Percentiles rank a stretch among this genome's conserved stretches.
Conservation (phyloP, 2,888 invertebrate genomes). For the Malacosoma neustria region DNA sequence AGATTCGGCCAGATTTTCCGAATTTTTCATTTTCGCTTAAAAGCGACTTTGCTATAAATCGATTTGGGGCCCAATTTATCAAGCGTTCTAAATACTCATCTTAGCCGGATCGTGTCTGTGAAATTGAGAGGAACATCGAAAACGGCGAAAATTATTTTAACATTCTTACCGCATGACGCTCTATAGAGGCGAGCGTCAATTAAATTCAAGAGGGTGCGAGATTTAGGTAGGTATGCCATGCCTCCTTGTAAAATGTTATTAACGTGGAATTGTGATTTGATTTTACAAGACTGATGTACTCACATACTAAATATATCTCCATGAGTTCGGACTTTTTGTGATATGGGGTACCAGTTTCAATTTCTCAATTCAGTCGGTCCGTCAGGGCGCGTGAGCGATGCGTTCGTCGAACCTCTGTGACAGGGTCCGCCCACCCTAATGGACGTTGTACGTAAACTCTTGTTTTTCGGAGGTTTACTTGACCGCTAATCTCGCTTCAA, state of each 20-base stretch:
- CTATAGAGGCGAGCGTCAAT: constrained; percentile 30
- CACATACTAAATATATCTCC: constrained; percentile 17
- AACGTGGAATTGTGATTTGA: constrained; percentile 26
- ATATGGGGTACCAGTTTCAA: constrained; percentile 51
- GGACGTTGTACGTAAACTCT: constrained; percentile 1
- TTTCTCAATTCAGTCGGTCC: constrained; percentile 67
- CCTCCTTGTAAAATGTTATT: constrained; percentile 31
- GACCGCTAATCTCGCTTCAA: not conserved
- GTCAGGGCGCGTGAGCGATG: constrained; percentile 62
- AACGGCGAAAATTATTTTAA: constrained; percentile 41
- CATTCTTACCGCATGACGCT: constrained; percentile 37
- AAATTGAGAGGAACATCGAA: constrained; percentile 47
- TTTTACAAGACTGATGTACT: constrained; percentile 13
- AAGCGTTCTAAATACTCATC: constrained; percentile 52
- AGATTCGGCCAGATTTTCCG: constrained; percentile 51
- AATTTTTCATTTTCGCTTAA: constrained; percentile 60
- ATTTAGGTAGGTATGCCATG: constrained; percentile 28
- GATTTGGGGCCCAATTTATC: constrained; percentile 58
- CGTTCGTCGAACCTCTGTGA: constrained; percentile 42
- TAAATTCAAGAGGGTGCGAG: constrained; percentile 34
- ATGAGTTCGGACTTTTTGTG: constrained; percentile 33
- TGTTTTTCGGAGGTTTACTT: not conserved
- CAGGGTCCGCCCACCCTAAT: constrained; percentile 17
- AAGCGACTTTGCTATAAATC: constrained; percentile 54
- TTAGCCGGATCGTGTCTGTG: constrained; percentile 37